phyloP scores from a whole-genome alignment of 1,140 invertebrate species.

The Drosophila erecta region DNA sequence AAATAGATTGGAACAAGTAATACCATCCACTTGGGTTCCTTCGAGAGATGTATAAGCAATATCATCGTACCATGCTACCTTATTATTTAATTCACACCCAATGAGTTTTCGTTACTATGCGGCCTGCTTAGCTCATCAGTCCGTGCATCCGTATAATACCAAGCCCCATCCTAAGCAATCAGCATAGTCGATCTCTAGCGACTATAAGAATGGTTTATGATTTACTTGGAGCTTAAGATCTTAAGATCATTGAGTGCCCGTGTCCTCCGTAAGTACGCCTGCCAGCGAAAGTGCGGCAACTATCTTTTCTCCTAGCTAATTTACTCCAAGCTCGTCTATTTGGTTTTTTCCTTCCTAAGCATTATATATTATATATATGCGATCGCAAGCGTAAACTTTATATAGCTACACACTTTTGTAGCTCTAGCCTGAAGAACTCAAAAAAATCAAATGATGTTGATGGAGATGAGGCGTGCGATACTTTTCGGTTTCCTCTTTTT shows the following conservation, averaged over 20 bases:
- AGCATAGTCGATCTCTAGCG: neutral
- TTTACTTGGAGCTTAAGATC: constrained; percentile 2
- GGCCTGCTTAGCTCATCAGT: constrained; percentile 7
- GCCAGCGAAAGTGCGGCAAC: constrained; percentile 4
- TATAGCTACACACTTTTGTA: constrained; percentile 41
- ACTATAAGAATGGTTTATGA: constrained; percentile 4
- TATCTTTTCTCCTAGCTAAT: constrained; percentile 29
- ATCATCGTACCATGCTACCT: constrained; percentile 6
- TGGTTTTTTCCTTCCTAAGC: constrained; percentile 19
- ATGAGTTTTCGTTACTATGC: neutral
- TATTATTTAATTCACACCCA: constrained; percentile 7
- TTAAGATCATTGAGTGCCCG: constrained; percentile 6
- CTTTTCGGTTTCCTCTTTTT: constrained; percentile 4
- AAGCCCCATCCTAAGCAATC: neutral
- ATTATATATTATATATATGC: constrained; percentile 20
- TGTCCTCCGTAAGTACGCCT: constrained; percentile 36
- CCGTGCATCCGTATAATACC: constrained; percentile 1
- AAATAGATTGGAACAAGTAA: neutral
- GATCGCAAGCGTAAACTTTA: constrained; percentile 14
- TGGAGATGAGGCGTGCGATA: constrained; percentile 23
- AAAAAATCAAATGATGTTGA: constrained; percentile 16
- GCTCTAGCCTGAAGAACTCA: constrained; percentile 29
- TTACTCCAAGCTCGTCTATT: constrained; percentile 32
- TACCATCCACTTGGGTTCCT: neutral
- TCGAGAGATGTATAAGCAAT: no score